Evolutionary conservation across 1,140 invertebrate genomes (phyloP).

Genomic region (Diuraphis noxia): DNA sequence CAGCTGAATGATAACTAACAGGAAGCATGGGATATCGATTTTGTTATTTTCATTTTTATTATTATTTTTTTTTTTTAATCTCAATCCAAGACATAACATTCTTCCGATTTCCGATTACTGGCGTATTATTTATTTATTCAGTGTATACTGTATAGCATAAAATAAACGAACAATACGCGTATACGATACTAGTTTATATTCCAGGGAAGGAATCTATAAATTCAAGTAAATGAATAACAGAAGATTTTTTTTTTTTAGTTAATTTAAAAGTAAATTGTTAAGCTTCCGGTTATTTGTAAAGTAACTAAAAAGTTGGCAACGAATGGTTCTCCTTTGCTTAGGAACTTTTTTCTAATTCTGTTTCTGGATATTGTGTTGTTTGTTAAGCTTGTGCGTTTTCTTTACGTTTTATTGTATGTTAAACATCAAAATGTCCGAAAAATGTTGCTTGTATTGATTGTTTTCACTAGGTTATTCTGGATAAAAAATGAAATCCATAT

Average conservation of each 20-base stretch:
- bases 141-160: not conserved
- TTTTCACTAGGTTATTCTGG: not conserved
- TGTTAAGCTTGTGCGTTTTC: not conserved
- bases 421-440: not conserved
- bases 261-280: not conserved
- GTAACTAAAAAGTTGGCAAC: not conserved
- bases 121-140: not conserved
- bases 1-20: not conserved
- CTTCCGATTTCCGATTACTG: not conserved
- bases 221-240: not conserved
- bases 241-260: not conserved
- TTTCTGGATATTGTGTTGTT: not conserved
- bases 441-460: not conserved
- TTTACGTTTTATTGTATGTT: not conserved
- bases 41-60: not conserved
- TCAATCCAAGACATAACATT: not conserved
- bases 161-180: not conserved
- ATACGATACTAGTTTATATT: not conserved
- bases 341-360: not conserved
- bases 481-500: not conserved
- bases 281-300: not conserved
- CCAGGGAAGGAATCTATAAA: not conserved
- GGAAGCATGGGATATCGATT: not conserved
- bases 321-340: not conserved
- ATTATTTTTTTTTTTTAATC: not conserved